Evolutionary conservation across 2,888 invertebrate species (phyloP), one percentile per base, ranked within the genome.

Genomic region (Sminthurinus aureus): DNA sequence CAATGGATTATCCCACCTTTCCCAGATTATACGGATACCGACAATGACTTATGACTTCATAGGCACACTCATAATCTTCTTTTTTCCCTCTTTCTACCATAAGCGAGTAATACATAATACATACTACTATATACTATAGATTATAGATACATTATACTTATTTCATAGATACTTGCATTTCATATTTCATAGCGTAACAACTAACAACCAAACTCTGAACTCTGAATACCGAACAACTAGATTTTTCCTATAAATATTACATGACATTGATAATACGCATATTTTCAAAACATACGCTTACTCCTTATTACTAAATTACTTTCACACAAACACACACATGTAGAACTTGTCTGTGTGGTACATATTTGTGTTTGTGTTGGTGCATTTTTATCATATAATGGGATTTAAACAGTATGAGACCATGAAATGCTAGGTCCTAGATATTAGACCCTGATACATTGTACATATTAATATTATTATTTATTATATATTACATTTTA

Each of bases 41-140:
- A 85, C 85, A 84, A 83, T 85, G 83, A 85, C 80, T 85, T 85
- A 85, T 85, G 83, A 82, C 85, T 83, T 85, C 74, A 85, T 85
- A 20, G 76, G 76, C 76, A 76, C 76, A 76, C 76, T 76, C 76
- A 76, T 58, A 9, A 52, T 73, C 24, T 73, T 73, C 26, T 20
- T 20, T 20, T 58, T 58, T 58, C 58, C 51, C 6, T 38, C 18
- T 38, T 12, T 38, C 50, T 75, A 18, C 51, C 51, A 71, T 69
- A 69, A 69, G 69, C 69, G 38, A 1, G 6, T 38, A 38, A 38
- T 38, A 38, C 38, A n/a, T 15, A 15, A 38, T 15, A 15, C 26
- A 73, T 24, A 71, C 24, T 22, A n/a, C 24, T 9, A n/a, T n/a
- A 15, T 24, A 6, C 22, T 24, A 22, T n/a, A n/a, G n/a, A 20